These are phyloP conservation scores for Meghimatium bilineatum DNA, from an alignment of 2,888 invertebrate genomes.

Conservation along the genomic window DNA sequence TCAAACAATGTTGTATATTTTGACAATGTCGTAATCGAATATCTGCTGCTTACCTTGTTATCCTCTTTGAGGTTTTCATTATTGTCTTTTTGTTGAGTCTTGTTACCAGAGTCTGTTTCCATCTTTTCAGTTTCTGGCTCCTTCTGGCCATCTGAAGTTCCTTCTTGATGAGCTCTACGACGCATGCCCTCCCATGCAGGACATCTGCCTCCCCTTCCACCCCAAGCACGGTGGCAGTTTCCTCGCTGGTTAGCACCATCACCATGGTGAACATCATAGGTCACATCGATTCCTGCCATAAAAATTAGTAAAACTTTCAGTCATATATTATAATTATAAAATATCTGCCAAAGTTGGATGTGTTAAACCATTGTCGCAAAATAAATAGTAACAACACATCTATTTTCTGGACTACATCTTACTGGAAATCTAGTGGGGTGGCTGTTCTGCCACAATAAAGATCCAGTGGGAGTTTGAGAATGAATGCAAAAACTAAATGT, in stretches of 20 bases:
- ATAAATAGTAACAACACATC: too few relatives aligned
- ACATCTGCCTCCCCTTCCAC: conserved; percentile 31
- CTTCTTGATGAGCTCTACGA: conserved; percentile 16
- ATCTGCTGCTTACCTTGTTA: conserved; percentile 3
- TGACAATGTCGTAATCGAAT: too few relatives aligned
- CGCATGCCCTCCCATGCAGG: conserved; percentile 26
- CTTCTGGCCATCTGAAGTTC: conserved; percentile 22
- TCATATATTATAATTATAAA: too few relatives aligned
- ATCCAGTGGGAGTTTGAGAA: too few relatives aligned
- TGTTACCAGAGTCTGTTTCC: conserved; percentile 19
- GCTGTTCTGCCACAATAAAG: too few relatives aligned
- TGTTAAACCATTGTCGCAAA: too few relatives aligned
- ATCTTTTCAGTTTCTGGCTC: conserved; percentile 40
- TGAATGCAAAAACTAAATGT: too few relatives aligned
- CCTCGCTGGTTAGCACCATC: conserved; percentile 25
- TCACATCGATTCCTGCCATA: conserved; percentile 52
- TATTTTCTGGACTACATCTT: too few relatives aligned
- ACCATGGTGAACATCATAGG: conserved; percentile 52
- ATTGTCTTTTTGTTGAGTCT: background rate
- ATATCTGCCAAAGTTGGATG: too few relatives aligned
- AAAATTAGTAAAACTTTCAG: background rate
- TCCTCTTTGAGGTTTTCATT: background rate
- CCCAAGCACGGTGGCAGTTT: conserved; percentile 25
- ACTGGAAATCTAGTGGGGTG: too few relatives aligned
- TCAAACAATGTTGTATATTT: too few relatives aligned